Conservation (phyloP, 2,113 vertebrate genomes). For the Merops nubicus region DNA sequence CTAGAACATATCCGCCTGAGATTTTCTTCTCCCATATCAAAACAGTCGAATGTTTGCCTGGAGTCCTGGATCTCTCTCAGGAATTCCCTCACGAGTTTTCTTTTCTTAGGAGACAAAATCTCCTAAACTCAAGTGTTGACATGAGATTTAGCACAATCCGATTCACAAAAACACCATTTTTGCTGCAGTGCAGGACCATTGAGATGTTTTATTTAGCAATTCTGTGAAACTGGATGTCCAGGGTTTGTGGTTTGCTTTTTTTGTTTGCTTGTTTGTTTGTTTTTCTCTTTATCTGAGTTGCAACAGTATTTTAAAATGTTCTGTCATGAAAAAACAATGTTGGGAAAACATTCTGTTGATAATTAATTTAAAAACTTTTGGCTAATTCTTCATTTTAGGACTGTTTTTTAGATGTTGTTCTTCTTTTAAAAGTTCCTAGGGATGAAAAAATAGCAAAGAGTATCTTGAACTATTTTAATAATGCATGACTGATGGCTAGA, state of each 20-base stretch:
- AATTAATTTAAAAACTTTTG: neutral
- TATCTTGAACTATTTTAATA: slow-evolving; percentile 40
- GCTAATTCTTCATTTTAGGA: neutral
- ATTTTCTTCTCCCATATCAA: neutral
- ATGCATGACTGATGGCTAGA: slow-evolving; percentile 19
- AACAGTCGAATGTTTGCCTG: neutral
- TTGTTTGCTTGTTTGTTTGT: too few relatives aligned
- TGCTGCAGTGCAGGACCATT: neutral
- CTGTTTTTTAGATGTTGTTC: neutral
- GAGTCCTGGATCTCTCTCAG: neutral
- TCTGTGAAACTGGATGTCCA: neutral
- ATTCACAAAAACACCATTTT: neutral
- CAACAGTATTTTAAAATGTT: neutral
- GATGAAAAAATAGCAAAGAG: neutral
- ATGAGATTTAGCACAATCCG: neutral
- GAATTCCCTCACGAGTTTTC: neutral
- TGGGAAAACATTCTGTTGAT: neutral
- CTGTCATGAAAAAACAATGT: neutral
- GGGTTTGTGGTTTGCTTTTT: too few relatives aligned
- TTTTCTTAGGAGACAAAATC: neutral
- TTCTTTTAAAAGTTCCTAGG: neutral
- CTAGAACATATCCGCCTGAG: neutral
- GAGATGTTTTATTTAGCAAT: neutral
- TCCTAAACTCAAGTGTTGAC: neutral
- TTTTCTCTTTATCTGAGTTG: neutral